These are phyloP conservation scores for Lamprotornis superbus DNA, from an alignment of 2,113 vertebrate species.

Conservation along the genomic window DNA sequence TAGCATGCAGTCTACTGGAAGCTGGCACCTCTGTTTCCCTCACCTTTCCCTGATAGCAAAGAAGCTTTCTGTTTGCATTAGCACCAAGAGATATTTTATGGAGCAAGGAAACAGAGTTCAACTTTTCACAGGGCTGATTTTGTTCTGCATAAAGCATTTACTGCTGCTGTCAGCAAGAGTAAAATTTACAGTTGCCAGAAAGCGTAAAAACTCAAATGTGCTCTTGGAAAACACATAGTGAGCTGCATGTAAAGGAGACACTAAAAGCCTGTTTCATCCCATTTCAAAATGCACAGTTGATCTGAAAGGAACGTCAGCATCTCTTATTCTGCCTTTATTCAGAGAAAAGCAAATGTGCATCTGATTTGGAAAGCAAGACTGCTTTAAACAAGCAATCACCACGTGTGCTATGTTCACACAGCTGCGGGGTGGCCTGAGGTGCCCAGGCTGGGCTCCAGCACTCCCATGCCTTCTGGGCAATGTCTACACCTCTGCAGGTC, in stretches of 20 bases:
- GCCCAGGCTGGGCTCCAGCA: background rate
- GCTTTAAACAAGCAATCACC: background rate
- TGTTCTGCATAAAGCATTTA: conserved; percentile 64
- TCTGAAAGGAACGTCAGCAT: conserved; percentile 36
- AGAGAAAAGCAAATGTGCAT: conserved; percentile 7
- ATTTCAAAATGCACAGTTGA: conserved; percentile 44
- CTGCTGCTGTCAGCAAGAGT: conserved; percentile 64
- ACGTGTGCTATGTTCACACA: background rate
- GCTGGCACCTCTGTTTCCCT: conserved; percentile 6
- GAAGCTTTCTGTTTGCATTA: conserved; percentile 51
- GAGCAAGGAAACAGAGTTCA: conserved; percentile 61
- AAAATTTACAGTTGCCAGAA: conserved; percentile 65
- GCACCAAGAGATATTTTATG: conserved; percentile 45
- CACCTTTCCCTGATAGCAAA: conserved; percentile 28
- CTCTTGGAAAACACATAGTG: conserved; percentile 38
- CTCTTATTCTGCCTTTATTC: conserved; percentile 41
- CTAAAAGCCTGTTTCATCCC: conserved; percentile 48
- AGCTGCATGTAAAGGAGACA: conserved; percentile 51
- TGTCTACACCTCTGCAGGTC: background rate
- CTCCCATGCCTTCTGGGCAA: background rate
- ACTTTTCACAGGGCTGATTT: conserved; percentile 59
- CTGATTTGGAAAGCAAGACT: conserved; percentile 21
- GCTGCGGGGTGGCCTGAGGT: background rate
- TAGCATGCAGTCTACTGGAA: background rate
- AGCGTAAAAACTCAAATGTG: conserved; percentile 50